Evolutionary conservation across 2,888 invertebrate genomes (phyloP).

Genomic region (Metalampra italica): DNA sequence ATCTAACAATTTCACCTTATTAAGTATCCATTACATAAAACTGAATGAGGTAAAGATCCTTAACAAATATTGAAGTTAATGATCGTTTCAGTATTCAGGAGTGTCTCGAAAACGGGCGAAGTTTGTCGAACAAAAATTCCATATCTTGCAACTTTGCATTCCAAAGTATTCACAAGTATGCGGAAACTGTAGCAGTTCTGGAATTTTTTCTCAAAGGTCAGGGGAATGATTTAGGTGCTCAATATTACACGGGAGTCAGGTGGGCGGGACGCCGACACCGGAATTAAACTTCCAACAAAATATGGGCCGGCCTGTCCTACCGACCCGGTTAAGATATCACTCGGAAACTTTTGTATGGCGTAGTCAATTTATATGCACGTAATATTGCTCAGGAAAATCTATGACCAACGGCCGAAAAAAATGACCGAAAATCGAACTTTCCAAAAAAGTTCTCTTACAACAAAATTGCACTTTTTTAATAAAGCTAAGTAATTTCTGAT

Average conservation of each 20-base stretch:
- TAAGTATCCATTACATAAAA: too few relatives aligned
- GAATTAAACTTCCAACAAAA: constrained; percentile 59
- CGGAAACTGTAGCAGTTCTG: constrained; percentile 10
- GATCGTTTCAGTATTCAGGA: not conserved
- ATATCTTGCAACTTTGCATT: constrained; percentile 11
- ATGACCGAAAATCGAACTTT: too few relatives aligned
- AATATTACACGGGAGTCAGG: constrained; percentile 58
- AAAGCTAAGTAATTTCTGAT: too few relatives aligned
- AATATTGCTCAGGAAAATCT: not conserved
- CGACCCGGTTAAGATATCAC: constrained; percentile 5
- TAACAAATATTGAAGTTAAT: too few relatives aligned
- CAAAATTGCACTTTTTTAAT: too few relatives aligned
- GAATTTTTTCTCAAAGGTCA: constrained; percentile 44
- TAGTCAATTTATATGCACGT: not conserved
- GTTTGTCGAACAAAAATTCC: constrained; percentile 9
- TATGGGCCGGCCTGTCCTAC: constrained; percentile 38
- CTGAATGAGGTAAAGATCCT: too few relatives aligned
- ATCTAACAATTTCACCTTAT: too few relatives aligned
- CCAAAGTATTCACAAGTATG: constrained; percentile 10
- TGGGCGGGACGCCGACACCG: constrained; percentile 44
- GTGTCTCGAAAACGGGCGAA: constrained; percentile 2
- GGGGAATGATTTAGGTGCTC: constrained; percentile 57
- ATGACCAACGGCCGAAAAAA: too few relatives aligned
- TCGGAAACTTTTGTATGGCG: constrained; percentile 1
- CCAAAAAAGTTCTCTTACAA: too few relatives aligned